Percentiles rank a stretch among this genome's conserved stretches.
Evolutionary conservation across 1,140 invertebrate genomes (phyloP).

Genomic region (Dysdera silvatica): DNA sequence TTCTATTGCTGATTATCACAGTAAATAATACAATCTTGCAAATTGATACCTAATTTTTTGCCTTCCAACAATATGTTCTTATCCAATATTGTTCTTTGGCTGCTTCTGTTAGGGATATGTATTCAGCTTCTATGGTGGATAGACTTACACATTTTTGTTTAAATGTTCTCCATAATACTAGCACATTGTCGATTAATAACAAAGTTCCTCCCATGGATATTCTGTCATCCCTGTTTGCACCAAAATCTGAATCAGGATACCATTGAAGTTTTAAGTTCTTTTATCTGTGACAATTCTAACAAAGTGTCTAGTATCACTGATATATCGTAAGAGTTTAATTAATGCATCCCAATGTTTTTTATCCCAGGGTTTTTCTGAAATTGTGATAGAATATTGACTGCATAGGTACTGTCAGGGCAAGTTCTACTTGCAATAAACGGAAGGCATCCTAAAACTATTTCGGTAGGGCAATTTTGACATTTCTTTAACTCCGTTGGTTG

Average conservation of each 20-base stretch:
- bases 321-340: neutral
- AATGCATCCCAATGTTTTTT: slow-evolving; percentile 4
- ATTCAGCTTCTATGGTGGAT: slow-evolving; percentile 41
- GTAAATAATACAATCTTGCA: neutral
- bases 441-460: neutral
- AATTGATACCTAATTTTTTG: neutral
- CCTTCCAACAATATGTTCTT: neutral
- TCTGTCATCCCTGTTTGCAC: neutral
- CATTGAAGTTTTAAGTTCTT: neutral
- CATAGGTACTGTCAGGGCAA: neutral
- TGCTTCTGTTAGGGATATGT: slow-evolving; percentile 40
- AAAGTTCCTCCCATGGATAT: slow-evolving; percentile 4
- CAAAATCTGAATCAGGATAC: slow-evolving; percentile 10
- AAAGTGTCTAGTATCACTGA: neutral
- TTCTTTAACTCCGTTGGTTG: neutral
- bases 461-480: neutral
- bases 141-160: slow-evolving; percentile 39
- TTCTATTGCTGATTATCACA: slow-evolving; percentile 36
- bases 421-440: neutral
- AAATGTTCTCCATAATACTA: neutral
- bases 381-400: neutral
- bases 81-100: slow-evolving; percentile 38
- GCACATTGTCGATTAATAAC: neutral
- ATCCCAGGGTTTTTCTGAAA: too few relatives aligned
- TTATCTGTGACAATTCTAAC: neutral